These are phyloP conservation scores for Rhinoraja longicauda DNA, from an alignment of 2,797 vertebrate genomes.

Conservation along the genomic window DNA sequence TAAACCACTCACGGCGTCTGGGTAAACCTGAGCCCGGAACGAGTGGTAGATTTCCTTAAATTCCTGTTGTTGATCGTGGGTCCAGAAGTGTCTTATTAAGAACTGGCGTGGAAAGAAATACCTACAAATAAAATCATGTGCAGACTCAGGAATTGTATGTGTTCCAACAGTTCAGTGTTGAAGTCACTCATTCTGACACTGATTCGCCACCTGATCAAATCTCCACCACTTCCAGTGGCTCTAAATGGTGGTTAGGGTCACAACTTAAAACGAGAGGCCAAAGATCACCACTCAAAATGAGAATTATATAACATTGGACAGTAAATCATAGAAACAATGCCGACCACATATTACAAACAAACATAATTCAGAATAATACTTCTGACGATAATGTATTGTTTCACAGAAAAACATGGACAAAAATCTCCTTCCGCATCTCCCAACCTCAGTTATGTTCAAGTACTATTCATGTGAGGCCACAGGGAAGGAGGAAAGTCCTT, in stretches of 20 bases:
- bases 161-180: neutral
- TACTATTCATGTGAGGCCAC: neutral
- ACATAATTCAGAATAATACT: constrained; percentile 2
- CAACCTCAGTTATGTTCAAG: neutral
- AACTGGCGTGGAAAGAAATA: constrained; percentile 87
- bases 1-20: constrained; percentile 58
- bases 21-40: constrained; percentile 56
- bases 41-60: constrained; percentile 72
- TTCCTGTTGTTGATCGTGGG: constrained; percentile 65
- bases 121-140: constrained; percentile 54
- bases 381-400: neutral
- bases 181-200: neutral
- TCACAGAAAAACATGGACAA: neutral
- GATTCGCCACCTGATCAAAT: neutral
- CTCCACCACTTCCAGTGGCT: neutral
- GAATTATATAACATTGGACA: too few relatives aligned
- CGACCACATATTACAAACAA: neutral
- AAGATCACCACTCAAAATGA: neutral
- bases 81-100: constrained; percentile 86
- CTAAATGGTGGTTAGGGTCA: neutral
- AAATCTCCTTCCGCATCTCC: neutral
- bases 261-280: neutral
- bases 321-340: neutral
- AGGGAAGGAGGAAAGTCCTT: neutral
- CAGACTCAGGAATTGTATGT: neutral